Conservation (phyloP, 1,140 invertebrate genomes). For the Gerris buenoi region DNA sequence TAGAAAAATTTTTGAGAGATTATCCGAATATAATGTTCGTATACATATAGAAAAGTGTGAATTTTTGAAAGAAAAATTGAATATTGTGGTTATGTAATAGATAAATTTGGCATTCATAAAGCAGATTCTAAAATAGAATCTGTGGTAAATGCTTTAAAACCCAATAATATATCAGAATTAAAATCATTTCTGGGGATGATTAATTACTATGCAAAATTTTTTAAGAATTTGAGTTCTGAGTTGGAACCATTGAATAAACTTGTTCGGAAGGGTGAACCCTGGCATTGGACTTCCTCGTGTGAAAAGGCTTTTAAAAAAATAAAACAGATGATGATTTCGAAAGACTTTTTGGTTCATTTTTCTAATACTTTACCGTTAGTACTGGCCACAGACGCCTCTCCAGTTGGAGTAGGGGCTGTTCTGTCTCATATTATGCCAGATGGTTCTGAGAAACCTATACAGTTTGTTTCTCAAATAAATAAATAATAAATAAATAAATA, state of each 20-base stretch:
- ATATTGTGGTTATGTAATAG: background rate
- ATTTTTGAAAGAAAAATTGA: background rate
- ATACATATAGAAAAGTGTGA: background rate
- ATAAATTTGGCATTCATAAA: background rate
- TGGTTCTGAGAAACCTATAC: too few species aligned
- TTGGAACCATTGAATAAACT: background rate
- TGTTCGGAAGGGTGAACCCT: background rate
- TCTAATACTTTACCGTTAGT: too few species aligned
- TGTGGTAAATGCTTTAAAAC: background rate
- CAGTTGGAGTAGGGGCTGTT: too few species aligned
- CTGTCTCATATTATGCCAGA: too few species aligned
- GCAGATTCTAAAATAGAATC: background rate
- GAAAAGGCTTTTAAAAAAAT: too few species aligned
- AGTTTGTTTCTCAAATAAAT: too few species aligned
- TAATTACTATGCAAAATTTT: background rate
- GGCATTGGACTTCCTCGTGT: too few species aligned
- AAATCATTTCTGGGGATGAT: background rate
- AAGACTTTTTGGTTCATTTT: too few species aligned
- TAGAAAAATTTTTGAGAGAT: background rate
- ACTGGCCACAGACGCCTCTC: too few species aligned
- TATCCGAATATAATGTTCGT: background rate
- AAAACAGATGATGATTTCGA: too few species aligned
- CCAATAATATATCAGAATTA: background rate
- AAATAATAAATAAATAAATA: too few species aligned
- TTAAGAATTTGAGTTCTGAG: background rate